phyloP scores from a whole-genome alignment of 2,888 invertebrate genomes.

The Drepanosiphum platanoidis region DNA sequence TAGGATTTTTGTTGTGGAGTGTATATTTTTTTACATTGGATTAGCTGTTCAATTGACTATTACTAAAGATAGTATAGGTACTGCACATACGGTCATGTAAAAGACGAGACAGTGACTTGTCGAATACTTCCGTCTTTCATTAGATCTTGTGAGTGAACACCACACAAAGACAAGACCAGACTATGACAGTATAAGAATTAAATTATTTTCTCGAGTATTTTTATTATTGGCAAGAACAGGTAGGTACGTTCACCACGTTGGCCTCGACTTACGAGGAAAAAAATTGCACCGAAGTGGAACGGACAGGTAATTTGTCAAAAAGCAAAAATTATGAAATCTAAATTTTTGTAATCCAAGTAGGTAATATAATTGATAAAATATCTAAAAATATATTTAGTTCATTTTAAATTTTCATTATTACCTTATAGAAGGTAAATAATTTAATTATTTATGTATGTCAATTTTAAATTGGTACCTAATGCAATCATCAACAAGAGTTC shows the following conservation, averaged over 20 bases:
- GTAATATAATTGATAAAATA: not conserved
- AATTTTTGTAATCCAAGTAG: conserved; percentile 1
- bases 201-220: conserved; percentile 16
- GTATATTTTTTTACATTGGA: not conserved
- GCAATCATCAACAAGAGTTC: too few species aligned
- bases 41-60: not conserved
- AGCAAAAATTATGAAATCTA: conserved; percentile 30
- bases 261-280: conserved; percentile 40
- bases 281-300: conserved; percentile 22
- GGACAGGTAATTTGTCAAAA: conserved; percentile 32
- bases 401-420: not conserved
- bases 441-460: too few species aligned
- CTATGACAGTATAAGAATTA: not conserved
- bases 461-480: too few species aligned
- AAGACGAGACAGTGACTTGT: not conserved
- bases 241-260: conserved; percentile 28
- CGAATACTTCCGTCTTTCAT: conserved; percentile 23
- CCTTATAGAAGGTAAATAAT: too few species aligned
- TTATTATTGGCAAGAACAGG: conserved; percentile 27
- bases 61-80: not conserved
- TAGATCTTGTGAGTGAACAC: not conserved
- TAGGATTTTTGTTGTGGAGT: too few species aligned
- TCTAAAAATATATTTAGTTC: not conserved
- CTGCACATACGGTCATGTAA: not conserved
- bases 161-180: conserved; percentile 14